Base-by-base conservation (phyloP, 2,797 vertebrate genomes). In the Coilia nasus region DNA sequence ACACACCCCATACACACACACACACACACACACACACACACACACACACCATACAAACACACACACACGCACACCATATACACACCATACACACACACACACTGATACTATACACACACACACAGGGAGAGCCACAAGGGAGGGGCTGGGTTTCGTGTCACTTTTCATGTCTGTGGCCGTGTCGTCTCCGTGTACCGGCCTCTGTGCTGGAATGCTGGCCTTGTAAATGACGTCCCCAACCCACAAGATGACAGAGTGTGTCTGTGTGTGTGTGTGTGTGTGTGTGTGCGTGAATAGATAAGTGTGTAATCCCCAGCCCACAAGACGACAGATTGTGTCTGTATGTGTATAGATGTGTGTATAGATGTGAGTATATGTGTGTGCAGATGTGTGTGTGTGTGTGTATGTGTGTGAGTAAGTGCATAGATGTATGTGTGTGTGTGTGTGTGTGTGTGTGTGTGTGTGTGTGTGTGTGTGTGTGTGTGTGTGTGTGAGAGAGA, bases 21-120 rank as follows among this genome's bases (percentile, higher is more conserved):
- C 50, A 54, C 50, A 54, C 50, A 54, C 50, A 54, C 50, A 54
- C 50, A 54, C 50, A 54, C 50, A 54, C 88, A 89, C 50, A 54
- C 50, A 54, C 50, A 10, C 50, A 3, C 50, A 9, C 7, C 7
- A 54, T 54, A 54, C 7, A 54, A 9, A 54, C 50, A 54, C 50
- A 54, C 50, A 54, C 50, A 54, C 50, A 47, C 46, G 10, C 46
- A 47, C 46, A 47, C 46, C 46, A 54, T 14, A 54, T 7, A 54
- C 50, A 54, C 50, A 54, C 50, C 50, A 54, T 54, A 1, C 50
- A 54, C 50, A 54, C 50, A 54, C 50, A 54, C 50, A 54, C 50
- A 54, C n/a, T n/a, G n/a, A n/a, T n/a, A 9, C 3, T 7, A 54
- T 7, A 54, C 50, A 54, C 50, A 54, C 50, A 54, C 50, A 54